Evolutionary conservation across 1,140 invertebrate genomes (phyloP), one percentile per base, ranked within the genome.

Genomic region (Drepana arcuata): DNA sequence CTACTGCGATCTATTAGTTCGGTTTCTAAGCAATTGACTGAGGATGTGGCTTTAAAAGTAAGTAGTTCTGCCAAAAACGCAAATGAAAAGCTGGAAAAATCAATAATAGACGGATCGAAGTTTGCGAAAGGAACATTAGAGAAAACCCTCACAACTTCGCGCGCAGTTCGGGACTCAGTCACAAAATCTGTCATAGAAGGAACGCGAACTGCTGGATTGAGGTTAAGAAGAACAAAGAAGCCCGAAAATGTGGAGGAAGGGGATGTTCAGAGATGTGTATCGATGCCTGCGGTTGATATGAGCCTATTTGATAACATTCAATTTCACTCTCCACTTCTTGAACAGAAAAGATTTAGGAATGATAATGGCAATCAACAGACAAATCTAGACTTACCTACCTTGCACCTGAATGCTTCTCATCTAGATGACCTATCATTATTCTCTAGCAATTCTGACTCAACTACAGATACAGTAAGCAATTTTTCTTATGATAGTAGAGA

Each of bases 271-370:
- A 70, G 68, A 34, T 70, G 65, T 53, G 54, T 57, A 9, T 80
- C 75, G 10, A 69, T 80, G 73, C 73, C 75, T 14, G 58, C 41
- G 7, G 65, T 66, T n/a, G 75, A 80, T 64, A 64, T 78, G 1
- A 67, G 63, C 44, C 44, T 80, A 6, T 80, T 80, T 61, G 71
- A 80, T 25, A 80, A 78, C 32, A 75, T 80, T 36, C 75, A 80
- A 34, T 80, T 80, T 43, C 63, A 80, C 35, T 80, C 73, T 12
- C 77, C 77, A 10, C 41, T 75, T 11, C 30, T 73, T 13, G 73
- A 80, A 49, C 77, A 78, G 34, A 77, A 75, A 26, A 61, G 49
- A 32, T 52, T 53, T 29, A 37, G 42, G 27, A 65, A 54, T 50
- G 55, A 73, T 14, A 45, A 26, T 24, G 44, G 4, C 5, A 24